phyloP scores from a whole-genome alignment of 2,888 invertebrate species.

The Ichneumon xanthorius region DNA sequence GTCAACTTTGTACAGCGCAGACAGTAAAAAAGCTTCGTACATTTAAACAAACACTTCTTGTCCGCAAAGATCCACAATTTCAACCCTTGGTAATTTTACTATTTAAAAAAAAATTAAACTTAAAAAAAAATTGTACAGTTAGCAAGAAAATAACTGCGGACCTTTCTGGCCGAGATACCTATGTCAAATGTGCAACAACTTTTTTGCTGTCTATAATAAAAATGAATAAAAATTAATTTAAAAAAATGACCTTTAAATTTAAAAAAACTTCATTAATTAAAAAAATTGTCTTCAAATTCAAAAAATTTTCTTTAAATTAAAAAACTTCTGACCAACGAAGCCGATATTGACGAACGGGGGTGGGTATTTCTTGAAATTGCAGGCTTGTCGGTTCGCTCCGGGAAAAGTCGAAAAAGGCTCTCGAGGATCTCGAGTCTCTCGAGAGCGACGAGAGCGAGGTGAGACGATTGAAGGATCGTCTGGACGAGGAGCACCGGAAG shows the following conservation, averaged over 20 bases:
- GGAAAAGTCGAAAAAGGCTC: slow-evolving; percentile 91
- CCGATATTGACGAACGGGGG: slow-evolving; percentile 5
- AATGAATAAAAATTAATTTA: too few species aligned
- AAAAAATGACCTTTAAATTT: too few species aligned
- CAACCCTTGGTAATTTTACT: slow-evolving; percentile 1
- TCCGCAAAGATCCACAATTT: background rate
- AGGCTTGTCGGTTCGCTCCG: slow-evolving; percentile 93
- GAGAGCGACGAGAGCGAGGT: slow-evolving; percentile 90
- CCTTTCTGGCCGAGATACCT: too few species aligned
- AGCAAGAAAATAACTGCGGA: too few species aligned
- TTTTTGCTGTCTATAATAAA: background rate
- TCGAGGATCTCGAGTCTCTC: slow-evolving; percentile 91
- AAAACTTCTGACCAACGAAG: background rate
- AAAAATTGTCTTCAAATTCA: too few species aligned
- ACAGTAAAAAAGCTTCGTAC: too few species aligned
- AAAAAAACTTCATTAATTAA: too few species aligned
- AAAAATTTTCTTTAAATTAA: too few species aligned
- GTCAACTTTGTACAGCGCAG: background rate
- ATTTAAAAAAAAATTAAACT: background rate
- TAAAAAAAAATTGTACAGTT: too few species aligned
- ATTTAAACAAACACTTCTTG: slow-evolving; percentile 2
- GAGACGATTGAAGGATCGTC: slow-evolving; percentile 89
- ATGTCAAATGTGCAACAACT: background rate
- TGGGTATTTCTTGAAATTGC: slow-evolving; percentile 64
- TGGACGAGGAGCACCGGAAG: slow-evolving; percentile 86